phyloP scores from a whole-genome alignment of 2,888 invertebrate species.

The Hirtodrosophila trivittata region DNA sequence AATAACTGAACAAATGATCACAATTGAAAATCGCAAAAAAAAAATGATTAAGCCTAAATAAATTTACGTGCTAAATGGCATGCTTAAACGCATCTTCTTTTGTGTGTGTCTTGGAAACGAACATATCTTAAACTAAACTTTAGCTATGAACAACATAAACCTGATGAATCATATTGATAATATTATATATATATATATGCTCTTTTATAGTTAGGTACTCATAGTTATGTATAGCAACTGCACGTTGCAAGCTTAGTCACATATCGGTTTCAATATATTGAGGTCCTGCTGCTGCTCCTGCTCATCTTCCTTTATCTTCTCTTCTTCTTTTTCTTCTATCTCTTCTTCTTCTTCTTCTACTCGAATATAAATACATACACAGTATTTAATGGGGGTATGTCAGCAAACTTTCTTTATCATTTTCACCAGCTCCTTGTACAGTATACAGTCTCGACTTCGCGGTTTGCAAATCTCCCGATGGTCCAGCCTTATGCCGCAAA shows the following conservation, averaged over 20 bases:
- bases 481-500: conserved; percentile 90
- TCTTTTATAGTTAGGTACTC: conserved; percentile 54
- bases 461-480: conserved; percentile 95
- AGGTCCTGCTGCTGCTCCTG: conserved; percentile 40
- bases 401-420: conserved; percentile 85
- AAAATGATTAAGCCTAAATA: no score
- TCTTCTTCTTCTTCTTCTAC: no score
- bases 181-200: background rate
- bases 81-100: conserved; percentile 56
- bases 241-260: conserved; percentile 58
- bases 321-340: no score
- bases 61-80: conserved; percentile 56
- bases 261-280: conserved; percentile 53
- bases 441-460: conserved; percentile 87
- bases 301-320: no score
- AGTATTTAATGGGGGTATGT: conserved; percentile 25
- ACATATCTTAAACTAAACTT: background rate
- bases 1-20: conserved; percentile 51
- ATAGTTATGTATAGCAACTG: conserved; percentile 50
- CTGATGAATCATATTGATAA: no score
- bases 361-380: conserved; percentile 8
- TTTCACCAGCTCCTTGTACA: conserved; percentile 88
- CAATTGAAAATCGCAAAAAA: conserved; percentile 39
- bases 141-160: conserved; percentile 17
- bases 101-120: conserved; percentile 33